Evolutionary conservation across 2,113 vertebrate genomes (phyloP).

Genomic region (Ginglymostoma cirratum): DNA sequence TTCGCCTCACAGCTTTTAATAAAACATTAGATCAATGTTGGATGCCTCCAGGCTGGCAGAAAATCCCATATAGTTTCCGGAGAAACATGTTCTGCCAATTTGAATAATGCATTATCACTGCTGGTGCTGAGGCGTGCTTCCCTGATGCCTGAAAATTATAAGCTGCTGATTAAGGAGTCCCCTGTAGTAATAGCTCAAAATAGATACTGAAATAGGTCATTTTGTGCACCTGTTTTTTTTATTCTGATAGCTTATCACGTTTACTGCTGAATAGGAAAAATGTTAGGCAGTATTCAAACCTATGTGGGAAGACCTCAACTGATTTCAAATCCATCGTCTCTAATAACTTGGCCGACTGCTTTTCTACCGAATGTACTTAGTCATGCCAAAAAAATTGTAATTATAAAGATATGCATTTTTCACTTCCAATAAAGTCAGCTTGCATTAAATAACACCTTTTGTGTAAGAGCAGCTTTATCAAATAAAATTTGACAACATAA

Average conservation of each 20-base stretch:
- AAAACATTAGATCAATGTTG: not conserved
- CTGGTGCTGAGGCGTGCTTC: not conserved
- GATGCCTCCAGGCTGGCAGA: not conserved
- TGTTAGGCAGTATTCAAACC: too few relatives aligned
- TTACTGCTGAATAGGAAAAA: too few relatives aligned
- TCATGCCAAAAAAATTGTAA: not conserved
- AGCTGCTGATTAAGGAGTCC: not conserved
- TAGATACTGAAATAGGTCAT: not conserved
- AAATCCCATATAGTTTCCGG: not conserved
- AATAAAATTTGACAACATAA: not conserved
- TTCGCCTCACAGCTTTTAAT: not conserved
- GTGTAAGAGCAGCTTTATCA: not conserved
- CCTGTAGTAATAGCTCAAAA: not conserved
- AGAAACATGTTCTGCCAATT: not conserved
- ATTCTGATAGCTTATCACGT: not conserved
- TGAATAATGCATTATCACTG: slow-evolving; percentile 17
- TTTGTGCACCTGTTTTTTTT: not conserved
- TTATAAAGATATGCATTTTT: not conserved
- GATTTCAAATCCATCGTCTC: too few relatives aligned
- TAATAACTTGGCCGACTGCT: not conserved
- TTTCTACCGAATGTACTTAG: not conserved
- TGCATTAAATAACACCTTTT: not conserved
- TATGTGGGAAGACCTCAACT: too few relatives aligned
- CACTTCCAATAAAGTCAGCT: not conserved
- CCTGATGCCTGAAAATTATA: not conserved